phyloP scores from a whole-genome alignment of 2,888 invertebrate species.

The Ernsta delagoae region DNA sequence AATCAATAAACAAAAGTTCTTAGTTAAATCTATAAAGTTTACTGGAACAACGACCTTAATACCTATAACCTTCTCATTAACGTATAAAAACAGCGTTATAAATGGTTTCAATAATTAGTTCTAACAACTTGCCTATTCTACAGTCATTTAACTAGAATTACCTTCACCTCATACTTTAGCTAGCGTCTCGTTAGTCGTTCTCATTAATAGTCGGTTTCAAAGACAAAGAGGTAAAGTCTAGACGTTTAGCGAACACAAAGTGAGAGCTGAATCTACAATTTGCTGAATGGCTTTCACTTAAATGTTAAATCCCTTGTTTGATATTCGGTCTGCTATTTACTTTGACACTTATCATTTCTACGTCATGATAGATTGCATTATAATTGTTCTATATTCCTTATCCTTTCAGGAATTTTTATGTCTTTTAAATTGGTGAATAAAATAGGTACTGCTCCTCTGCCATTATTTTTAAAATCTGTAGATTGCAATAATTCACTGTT shows the following conservation, averaged over 20 bases:
- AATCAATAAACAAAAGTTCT: too few relatives aligned
- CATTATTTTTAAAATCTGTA: too few relatives aligned
- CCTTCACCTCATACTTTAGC: neutral
- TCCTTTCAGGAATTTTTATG: too few relatives aligned
- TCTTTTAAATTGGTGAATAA: too few relatives aligned
- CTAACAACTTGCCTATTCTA: neutral
- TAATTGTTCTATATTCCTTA: too few relatives aligned
- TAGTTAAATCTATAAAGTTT: too few relatives aligned
- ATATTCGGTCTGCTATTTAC: slow-evolving; percentile 4
- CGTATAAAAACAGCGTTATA: too few relatives aligned
- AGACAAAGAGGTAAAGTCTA: slow-evolving; percentile 8
- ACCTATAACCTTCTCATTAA: too few relatives aligned
- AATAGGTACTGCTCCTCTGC: too few relatives aligned
- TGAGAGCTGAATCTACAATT: slow-evolving; percentile 5
- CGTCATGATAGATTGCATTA: neutral
- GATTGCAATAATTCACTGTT: too few relatives aligned
- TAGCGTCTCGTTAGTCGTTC: slow-evolving; percentile 8
- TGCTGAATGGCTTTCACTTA: neutral
- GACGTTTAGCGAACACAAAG: slow-evolving; percentile 10
- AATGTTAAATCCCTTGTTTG: slow-evolving; percentile 1
- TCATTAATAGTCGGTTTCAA: slow-evolving; percentile 16
- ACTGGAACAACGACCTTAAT: too few relatives aligned
- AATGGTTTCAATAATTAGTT: neutral
- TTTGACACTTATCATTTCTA: neutral
- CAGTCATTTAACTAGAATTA: neutral